These are phyloP conservation scores for Drosophila greeni DNA, from an alignment of 2,888 invertebrate genomes.

Conservation along the genomic window DNA sequence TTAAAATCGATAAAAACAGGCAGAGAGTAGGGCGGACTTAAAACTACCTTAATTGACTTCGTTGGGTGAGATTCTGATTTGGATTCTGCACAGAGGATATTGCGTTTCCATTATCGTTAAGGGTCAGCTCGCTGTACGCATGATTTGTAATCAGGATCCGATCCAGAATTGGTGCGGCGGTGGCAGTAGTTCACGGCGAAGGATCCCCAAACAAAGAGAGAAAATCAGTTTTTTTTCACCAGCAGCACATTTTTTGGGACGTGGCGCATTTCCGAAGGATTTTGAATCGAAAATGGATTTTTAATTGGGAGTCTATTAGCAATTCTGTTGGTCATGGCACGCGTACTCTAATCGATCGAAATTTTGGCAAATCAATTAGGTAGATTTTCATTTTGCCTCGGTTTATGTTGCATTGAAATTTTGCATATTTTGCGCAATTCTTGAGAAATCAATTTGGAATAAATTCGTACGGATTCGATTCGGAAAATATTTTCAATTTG, in stretches of 20 bases:
- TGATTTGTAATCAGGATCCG: slow-evolving; percentile 22
- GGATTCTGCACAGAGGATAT: slow-evolving; percentile 61
- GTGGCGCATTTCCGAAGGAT: slow-evolving; percentile 41
- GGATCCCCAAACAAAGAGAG: slow-evolving; percentile 46
- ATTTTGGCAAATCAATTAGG: slow-evolving; percentile 29
- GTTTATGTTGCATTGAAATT: slow-evolving; percentile 52
- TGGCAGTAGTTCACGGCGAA: slow-evolving; percentile 31
- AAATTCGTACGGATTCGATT: slow-evolving; percentile 23
- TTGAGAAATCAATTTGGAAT: slow-evolving; percentile 34
- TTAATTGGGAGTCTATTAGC: slow-evolving; percentile 14
- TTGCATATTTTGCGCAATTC: slow-evolving; percentile 67
- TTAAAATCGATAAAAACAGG: slow-evolving; percentile 9
- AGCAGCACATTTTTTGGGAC: slow-evolving; percentile 50
- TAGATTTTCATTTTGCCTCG: slow-evolving; percentile 30
- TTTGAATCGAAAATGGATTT: slow-evolving; percentile 59
- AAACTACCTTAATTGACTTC: slow-evolving; percentile 34
- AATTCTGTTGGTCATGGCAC: slow-evolving; percentile 36
- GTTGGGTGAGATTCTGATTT: slow-evolving; percentile 40
- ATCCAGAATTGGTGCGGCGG: slow-evolving; percentile 27
- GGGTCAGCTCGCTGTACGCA: slow-evolving; percentile 71
- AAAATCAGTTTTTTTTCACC: slow-evolving; percentile 44
- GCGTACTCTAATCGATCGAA: slow-evolving; percentile 20
- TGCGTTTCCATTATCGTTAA: slow-evolving; percentile 71
- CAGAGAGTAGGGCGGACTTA: slow-evolving; percentile 4
- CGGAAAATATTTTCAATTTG: slow-evolving; percentile 45